Evolutionary conservation across 2,797 vertebrate genomes (phyloP).

Genomic region (Hafferia zeledoni): DNA sequence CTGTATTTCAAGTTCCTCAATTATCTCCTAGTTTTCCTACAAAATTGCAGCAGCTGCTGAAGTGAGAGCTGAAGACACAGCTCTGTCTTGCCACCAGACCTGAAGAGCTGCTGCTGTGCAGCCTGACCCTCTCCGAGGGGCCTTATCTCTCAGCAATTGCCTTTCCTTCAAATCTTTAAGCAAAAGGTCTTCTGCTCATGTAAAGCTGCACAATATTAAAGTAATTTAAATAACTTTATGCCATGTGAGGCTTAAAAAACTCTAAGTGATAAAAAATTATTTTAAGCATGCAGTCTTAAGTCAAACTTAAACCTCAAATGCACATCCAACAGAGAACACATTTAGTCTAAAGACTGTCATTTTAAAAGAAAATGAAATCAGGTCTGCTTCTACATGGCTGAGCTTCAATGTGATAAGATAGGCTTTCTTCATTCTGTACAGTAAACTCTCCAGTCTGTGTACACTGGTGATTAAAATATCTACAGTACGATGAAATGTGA

Average conservation of each 20-base stretch:
- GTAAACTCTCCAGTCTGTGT: neutral
- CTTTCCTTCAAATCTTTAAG: neutral
- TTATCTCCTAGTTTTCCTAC: neutral
- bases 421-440: neutral
- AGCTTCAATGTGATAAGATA: neutral
- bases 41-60: neutral
- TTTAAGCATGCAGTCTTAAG: neutral
- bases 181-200: neutral
- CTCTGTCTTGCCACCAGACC: fast-evolving
- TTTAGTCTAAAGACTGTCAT: neutral
- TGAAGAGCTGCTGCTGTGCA: neutral
- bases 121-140: neutral
- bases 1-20: neutral
- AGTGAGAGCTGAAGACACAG: fast-evolving
- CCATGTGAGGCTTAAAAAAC: neutral
- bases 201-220: neutral
- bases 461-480: constrained; percentile 2
- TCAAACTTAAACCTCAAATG: neutral
- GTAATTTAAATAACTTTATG: neutral
- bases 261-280: neutral
- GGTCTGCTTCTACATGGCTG: neutral
- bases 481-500: constrained; percentile 27
- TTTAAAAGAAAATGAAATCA: neutral
- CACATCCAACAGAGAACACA: fast-evolving
- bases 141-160: neutral